Base-by-base conservation (phyloP, 1,140 invertebrate genomes). In the Aricia agestis region DNA sequence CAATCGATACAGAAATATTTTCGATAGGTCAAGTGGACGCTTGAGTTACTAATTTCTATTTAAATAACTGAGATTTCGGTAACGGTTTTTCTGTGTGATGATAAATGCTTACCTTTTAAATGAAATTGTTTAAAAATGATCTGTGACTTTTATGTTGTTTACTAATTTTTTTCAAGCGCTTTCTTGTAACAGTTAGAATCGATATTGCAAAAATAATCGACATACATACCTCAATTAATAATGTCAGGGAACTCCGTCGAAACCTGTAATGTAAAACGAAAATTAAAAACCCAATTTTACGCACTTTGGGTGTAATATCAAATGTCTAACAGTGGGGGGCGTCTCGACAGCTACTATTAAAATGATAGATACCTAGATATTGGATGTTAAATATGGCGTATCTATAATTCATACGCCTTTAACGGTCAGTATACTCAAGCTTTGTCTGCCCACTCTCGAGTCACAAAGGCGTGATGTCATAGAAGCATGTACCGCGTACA, bases 391-490 rank as follows among this genome's bases (percentile, higher is more conserved):
- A 63, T 58, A 59, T 63, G 17, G 17, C 59, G 17, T 52, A 19
- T 72, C 65, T 18, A 61, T 42, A 19, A 17, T 74, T 71, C 36
- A 5, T 63, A 66, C 52, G 65, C 72, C 69, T 13, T 36, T 25
- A 57, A 65, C 41, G 42, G 75, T 76, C 75, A 74, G 71, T 74
- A 71, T 67, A 67, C 68, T 19, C 41, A 59, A 67, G 72, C 72
- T 82, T 85, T 89, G 85, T 85, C 84, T 83, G 79, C 83, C 82
- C 82, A 89, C 84, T 82, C 80, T 71, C 67, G 70, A 31, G 75
- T 77, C 77, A 89, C 84, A 87, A 86, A 86, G 77, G 79, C 81
- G 83, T 87, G 87, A 89, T 84, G 84, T 89, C 87, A 89, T 85
- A 86, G 77, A 78, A 65, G 73, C 70, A 65, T 74, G 73, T 81